phyloP scores from a whole-genome alignment of 2,797 vertebrate species.

The Neosilurus mollespiculum region DNA sequence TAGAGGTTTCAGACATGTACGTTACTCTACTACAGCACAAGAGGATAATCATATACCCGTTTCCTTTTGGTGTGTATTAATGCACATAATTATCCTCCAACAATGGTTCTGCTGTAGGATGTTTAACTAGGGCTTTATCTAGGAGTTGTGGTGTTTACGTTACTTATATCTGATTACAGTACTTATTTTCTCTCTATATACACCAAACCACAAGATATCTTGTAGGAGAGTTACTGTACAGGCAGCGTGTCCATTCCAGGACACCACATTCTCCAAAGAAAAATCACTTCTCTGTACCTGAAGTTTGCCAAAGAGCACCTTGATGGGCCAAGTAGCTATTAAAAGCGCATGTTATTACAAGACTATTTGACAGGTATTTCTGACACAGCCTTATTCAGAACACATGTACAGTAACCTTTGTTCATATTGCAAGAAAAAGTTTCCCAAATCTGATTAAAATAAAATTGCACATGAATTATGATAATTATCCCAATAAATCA shows the following conservation, averaged over 20 bases:
- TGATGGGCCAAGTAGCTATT: too few relatives aligned
- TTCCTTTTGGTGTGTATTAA: neutral
- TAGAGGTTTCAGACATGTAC: neutral
- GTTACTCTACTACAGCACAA: neutral
- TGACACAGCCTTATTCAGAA: neutral
- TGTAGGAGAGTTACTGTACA: too few relatives aligned
- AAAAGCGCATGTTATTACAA: too few relatives aligned
- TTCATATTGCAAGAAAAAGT: too few relatives aligned
- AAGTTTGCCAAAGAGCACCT: too few relatives aligned
- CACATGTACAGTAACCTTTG: neutral
- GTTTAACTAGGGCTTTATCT: neutral
- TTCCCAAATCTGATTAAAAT: too few relatives aligned
- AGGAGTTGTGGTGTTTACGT: neutral
- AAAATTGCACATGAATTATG: too few relatives aligned
- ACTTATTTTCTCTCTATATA: neutral
- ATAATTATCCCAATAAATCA: too few relatives aligned
- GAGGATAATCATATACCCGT: neutral
- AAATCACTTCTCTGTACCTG: too few relatives aligned
- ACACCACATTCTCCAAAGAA: too few relatives aligned
- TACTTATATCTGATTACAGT: neutral
- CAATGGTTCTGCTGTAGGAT: neutral
- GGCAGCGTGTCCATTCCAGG: too few relatives aligned
- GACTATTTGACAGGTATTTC: neutral
- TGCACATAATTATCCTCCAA: neutral
- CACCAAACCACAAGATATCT: neutral